phyloP scores from a whole-genome alignment of 2,113 vertebrate genomes.

The Oceanites oceanicus region DNA sequence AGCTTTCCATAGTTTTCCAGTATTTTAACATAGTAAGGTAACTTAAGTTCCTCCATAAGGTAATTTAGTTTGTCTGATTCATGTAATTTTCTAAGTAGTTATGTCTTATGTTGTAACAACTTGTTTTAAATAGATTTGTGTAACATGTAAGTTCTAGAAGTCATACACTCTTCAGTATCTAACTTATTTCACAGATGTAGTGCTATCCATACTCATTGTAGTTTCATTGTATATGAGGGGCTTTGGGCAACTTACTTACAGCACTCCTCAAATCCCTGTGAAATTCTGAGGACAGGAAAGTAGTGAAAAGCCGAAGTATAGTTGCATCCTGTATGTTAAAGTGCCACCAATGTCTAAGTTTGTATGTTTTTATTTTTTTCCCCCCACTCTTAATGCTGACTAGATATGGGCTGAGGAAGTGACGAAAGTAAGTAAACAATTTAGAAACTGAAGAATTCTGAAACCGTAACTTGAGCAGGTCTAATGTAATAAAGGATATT shows the following conservation, averaged over 20 bases:
- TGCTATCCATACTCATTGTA: not conserved
- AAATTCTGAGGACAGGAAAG: not conserved
- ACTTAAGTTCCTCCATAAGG: not conserved
- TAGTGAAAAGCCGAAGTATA: not conserved
- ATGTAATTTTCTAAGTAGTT: not conserved
- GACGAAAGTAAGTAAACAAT: slow-evolving; percentile 91
- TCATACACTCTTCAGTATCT: not conserved
- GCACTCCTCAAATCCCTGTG: not conserved
- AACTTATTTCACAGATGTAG: not conserved
- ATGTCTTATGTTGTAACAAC: not conserved
- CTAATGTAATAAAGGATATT: not conserved
- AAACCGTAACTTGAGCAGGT: not conserved
- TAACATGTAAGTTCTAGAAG: not conserved
- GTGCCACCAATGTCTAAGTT: slow-evolving; percentile 40
- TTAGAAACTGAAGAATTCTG: slow-evolving; percentile 52
- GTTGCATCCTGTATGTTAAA: not conserved
- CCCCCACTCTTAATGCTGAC: slow-evolving; percentile 81
- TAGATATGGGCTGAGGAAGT: slow-evolving; percentile 96
- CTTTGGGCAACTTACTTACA: not conserved
- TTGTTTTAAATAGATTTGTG: not conserved
- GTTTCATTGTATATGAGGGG: not conserved
- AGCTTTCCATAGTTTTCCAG: not conserved
- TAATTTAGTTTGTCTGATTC: not conserved
- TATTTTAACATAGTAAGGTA: not conserved
- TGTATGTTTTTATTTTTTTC: slow-evolving; percentile 21